phyloP scores from a whole-genome alignment of 2,797 vertebrate species.

The Eulemur rubriventer region DNA sequence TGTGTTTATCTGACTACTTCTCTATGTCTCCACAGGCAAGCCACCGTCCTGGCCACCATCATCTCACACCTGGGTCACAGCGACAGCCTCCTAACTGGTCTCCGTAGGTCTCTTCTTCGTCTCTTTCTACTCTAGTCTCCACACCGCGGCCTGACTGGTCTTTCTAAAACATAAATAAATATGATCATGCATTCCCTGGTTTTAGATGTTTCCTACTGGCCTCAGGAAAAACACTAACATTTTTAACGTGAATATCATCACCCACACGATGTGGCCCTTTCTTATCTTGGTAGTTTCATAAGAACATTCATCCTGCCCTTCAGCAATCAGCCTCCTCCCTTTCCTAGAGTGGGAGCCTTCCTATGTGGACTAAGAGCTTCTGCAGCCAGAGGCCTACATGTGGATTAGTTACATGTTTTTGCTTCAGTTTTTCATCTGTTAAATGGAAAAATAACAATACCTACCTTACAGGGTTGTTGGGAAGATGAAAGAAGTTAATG shows the following conservation, averaged over 20 bases:
- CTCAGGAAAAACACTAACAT: not conserved
- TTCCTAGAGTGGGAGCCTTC: too few species aligned
- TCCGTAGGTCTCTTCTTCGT: not conserved
- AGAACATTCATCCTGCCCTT: not conserved
- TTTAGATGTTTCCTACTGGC: not conserved
- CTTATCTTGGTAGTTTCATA: not conserved
- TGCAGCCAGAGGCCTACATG: not conserved
- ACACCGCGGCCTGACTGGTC: not conserved
- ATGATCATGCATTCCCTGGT: not conserved
- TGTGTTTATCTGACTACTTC: not conserved
- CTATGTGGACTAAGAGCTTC: not conserved
- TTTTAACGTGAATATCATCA: not conserved
- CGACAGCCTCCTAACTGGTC: not conserved
- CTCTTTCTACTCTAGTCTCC: not conserved
- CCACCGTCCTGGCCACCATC: not conserved
- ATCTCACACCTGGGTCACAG: not conserved
- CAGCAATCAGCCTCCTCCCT: not conserved
- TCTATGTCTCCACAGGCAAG: not conserved
- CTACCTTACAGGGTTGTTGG: not conserved
- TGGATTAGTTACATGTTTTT: not conserved
- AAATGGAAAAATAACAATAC: not conserved
- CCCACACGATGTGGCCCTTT: not conserved
- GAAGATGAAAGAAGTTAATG: slow-evolving; percentile 1
- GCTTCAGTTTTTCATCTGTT: not conserved
- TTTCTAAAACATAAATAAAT: not conserved